These are phyloP conservation scores for Holotrichia oblita DNA, from an alignment of 1,140 invertebrate species.

Conservation along the genomic window DNA sequence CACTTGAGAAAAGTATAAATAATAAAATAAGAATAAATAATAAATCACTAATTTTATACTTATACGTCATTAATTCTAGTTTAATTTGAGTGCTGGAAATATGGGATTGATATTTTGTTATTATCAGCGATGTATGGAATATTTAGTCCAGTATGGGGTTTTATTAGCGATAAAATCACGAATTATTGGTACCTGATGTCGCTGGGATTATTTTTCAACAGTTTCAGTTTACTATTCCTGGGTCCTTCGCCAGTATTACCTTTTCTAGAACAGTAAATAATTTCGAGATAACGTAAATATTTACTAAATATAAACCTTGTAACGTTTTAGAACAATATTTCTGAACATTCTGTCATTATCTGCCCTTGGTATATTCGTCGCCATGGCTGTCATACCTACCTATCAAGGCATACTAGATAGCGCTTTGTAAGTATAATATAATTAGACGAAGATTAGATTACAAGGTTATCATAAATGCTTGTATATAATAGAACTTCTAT, in stretches of 20 bases:
- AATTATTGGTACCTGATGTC: constrained; percentile 78
- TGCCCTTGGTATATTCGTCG: constrained; percentile 73
- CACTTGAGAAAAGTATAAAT: constrained; percentile 71
- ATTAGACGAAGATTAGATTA: background rate
- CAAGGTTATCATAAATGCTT: background rate
- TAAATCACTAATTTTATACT: too few relatives aligned
- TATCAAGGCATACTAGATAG: constrained; percentile 77
- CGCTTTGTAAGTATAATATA: constrained; percentile 70
- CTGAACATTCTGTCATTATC: constrained; percentile 72
- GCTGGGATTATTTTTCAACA: constrained; percentile 70
- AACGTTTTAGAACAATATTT: constrained; percentile 69
- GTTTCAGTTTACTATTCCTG: constrained; percentile 70
- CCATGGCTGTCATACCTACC: constrained; percentile 76
- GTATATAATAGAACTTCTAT: background rate
- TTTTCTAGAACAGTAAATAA: constrained; percentile 61
- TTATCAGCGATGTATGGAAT: constrained; percentile 78
- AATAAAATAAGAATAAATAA: too few relatives aligned
- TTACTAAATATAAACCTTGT: background rate
- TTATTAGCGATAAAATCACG: constrained; percentile 73
- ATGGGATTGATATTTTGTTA: constrained; percentile 79
- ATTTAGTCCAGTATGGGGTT: constrained; percentile 78
- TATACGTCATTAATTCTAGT: constrained; percentile 61
- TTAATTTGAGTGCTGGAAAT: constrained; percentile 70
- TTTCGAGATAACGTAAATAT: background rate
- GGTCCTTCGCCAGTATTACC: constrained; percentile 72